Percentiles rank a stretch among this genome's conserved stretches.
Conservation (phyloP, 2,888 invertebrate species). For the Unio pictorum region DNA sequence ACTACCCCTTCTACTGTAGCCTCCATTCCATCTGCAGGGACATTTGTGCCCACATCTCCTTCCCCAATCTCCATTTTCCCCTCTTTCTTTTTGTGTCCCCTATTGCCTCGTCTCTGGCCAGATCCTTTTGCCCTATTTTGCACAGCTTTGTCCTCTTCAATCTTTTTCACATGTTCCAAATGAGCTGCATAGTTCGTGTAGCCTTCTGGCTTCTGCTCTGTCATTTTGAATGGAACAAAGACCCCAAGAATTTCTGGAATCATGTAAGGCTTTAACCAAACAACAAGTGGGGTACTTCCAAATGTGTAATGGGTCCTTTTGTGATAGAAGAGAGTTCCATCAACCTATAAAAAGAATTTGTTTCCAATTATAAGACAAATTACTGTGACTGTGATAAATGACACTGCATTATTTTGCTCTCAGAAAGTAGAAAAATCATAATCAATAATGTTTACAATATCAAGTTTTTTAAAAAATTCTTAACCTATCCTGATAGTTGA, state of each 20-base stretch:
- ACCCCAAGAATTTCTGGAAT: constrained; percentile 82
- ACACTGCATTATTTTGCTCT: neutral
- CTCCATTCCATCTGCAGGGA: constrained; percentile 5
- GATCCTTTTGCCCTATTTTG: constrained; percentile 20
- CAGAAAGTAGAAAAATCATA: too few species aligned
- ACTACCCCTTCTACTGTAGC: constrained; percentile 4
- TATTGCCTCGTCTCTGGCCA: constrained; percentile 8
- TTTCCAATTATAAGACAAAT: neutral
- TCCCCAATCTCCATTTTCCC: constrained; percentile 18
- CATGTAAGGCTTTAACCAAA: constrained; percentile 94
- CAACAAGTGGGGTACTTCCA: constrained; percentile 88
- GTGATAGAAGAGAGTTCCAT: constrained; percentile 94
- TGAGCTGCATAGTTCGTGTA: constrained; percentile 58
- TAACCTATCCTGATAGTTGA: too few species aligned
- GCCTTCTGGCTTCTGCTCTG: constrained; percentile 45
- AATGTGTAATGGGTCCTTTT: constrained; percentile 84
- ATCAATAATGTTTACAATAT: too few species aligned
- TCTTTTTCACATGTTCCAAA: constrained; percentile 33
- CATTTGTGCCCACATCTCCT: constrained; percentile 18
- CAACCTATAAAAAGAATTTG: constrained; percentile 73
- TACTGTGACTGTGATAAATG: neutral
- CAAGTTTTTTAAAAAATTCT: too few species aligned
- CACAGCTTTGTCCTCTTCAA: constrained; percentile 12
- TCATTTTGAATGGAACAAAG: constrained; percentile 58
- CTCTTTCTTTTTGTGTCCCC: constrained; percentile 15